These are phyloP conservation scores for Eupithecia inturbata DNA, from an alignment of 2,888 invertebrate genomes.

Conservation along the genomic window DNA sequence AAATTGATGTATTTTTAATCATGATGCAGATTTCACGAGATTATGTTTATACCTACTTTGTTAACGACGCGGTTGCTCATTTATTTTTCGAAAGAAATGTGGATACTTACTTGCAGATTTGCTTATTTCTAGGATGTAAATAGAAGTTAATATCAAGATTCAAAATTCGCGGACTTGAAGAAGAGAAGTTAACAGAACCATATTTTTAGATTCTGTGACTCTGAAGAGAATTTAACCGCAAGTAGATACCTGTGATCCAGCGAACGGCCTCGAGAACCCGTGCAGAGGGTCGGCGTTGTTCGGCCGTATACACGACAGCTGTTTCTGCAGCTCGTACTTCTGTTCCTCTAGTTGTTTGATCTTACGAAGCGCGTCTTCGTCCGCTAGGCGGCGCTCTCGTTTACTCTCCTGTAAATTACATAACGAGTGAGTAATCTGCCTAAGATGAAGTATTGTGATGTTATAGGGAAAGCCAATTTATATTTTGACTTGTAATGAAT, in stretches of 20 bases:
- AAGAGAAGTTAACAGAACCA: too few relatives aligned
- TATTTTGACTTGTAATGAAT: too few relatives aligned
- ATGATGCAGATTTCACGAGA: too few relatives aligned
- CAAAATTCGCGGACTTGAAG: too few relatives aligned
- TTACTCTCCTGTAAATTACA: slow-evolving; percentile 89
- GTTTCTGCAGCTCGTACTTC: slow-evolving; percentile 95
- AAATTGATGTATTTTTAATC: too few relatives aligned
- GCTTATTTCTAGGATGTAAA: too few relatives aligned
- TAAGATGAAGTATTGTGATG: neutral
- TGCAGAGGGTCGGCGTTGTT: slow-evolving; percentile 76
- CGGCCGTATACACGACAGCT: slow-evolving; percentile 87
- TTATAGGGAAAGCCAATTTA: neutral
- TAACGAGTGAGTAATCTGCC: neutral
- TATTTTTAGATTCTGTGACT: neutral
- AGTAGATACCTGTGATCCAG: slow-evolving; percentile 85
- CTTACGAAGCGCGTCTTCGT: slow-evolving; percentile 96
- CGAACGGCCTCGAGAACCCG: slow-evolving; percentile 86
- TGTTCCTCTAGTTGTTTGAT: slow-evolving; percentile 97
- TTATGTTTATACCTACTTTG: too few relatives aligned
- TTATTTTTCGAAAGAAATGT: too few relatives aligned
- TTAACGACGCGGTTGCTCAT: too few relatives aligned
- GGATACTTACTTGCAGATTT: too few relatives aligned
- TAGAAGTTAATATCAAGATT: too few relatives aligned
- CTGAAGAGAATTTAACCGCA: neutral
- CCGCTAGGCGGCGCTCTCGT: slow-evolving; percentile 95